phyloP scores from a whole-genome alignment of 2,888 invertebrate species.

The Cephus pygmeus region DNA sequence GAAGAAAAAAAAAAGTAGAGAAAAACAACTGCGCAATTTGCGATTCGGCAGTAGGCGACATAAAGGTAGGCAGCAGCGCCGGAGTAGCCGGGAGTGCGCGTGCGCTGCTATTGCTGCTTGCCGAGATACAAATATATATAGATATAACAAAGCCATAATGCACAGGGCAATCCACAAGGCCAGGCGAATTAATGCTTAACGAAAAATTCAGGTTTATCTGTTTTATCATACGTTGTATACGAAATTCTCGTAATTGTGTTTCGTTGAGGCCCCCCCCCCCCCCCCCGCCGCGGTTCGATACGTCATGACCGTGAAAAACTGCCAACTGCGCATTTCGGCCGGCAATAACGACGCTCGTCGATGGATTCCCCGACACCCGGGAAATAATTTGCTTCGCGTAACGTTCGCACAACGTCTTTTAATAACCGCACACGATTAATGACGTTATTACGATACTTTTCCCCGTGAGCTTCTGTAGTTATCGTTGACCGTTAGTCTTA shows the following conservation, averaged over 20 bases:
- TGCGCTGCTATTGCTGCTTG: not conserved
- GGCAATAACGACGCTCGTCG: not conserved
- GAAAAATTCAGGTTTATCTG: not conserved
- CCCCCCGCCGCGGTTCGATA: not conserved
- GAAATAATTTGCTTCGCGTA: not conserved
- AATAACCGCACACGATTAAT: not conserved
- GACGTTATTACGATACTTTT: not conserved
- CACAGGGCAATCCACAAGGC: not conserved
- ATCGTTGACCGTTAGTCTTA: not conserved
- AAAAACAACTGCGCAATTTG: slow-evolving; percentile 11
- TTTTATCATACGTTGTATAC: not conserved
- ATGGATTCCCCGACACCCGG: not conserved
- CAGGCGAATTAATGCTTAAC: not conserved
- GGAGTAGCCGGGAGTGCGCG: not conserved
- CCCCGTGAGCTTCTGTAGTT: not conserved
- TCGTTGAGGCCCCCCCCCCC: not conserved
- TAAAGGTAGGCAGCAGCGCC: not conserved
- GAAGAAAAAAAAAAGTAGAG: not conserved
- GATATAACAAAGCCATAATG: not conserved
- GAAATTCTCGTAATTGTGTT: not conserved
- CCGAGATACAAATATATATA: not conserved
- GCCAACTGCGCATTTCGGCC: not conserved
- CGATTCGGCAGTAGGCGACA: slow-evolving; percentile 1
- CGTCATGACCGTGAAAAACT: not conserved
- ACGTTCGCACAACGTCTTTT: not conserved